Evolutionary conservation across 2,888 invertebrate species (phyloP).

Genomic region (Rhingia rostrata): DNA sequence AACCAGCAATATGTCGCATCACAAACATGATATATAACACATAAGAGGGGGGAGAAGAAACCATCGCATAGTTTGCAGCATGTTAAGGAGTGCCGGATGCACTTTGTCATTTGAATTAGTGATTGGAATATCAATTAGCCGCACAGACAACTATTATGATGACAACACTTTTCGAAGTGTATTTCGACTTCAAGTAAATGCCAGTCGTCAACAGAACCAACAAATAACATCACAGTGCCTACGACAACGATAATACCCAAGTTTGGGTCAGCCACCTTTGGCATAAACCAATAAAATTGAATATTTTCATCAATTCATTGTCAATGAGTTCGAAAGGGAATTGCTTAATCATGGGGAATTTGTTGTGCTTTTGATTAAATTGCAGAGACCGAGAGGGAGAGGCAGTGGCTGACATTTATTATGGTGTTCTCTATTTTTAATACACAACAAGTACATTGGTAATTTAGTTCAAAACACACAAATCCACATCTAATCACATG

Average conservation of each 20-base stretch:
- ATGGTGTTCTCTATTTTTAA: background rate
- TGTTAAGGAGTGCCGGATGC: conserved; percentile 65
- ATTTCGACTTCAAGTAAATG: conserved; percentile 32
- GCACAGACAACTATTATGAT: conserved; percentile 21
- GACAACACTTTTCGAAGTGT: conserved; percentile 28
- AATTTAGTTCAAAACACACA: background rate
- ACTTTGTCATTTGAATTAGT: conserved; percentile 39
- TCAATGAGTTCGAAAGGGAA: background rate
- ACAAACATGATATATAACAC: background rate
- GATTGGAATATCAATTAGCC: conserved; percentile 63
- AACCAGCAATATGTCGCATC: background rate
- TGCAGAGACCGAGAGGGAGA: background rate
- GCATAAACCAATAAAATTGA: conserved; percentile 13
- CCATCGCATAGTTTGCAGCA: background rate
- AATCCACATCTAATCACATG: no score
- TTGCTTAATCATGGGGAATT: background rate
- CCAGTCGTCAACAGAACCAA: conserved; percentile 29
- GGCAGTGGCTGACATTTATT: no score
- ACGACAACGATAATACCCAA: background rate
- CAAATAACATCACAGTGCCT: background rate
- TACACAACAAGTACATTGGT: no score
- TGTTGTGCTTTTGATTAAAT: no score
- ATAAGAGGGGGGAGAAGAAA: no score
- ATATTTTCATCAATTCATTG: background rate
- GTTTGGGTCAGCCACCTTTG: conserved; percentile 43